A percentile compares a stretch with the other conserved stretches of the same genome.
Evolutionary conservation across 2,888 invertebrate species (phyloP).

Genomic region (Nesidiocoris tenuis): DNA sequence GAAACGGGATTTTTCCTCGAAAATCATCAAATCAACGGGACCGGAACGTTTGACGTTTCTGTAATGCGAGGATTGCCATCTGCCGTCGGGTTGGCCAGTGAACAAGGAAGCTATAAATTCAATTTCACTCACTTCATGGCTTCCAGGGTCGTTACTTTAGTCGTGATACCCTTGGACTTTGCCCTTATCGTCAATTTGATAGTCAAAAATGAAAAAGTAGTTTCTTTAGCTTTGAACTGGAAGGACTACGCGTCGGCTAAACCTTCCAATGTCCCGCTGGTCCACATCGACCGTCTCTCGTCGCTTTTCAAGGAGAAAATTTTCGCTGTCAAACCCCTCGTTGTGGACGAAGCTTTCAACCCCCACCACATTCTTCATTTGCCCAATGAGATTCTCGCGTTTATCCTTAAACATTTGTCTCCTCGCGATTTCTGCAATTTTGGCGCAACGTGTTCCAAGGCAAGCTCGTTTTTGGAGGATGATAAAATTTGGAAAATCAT

Average conservation of each 20-base stretch:
- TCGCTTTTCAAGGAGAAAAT: constrained; percentile 2
- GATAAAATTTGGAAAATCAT: constrained; percentile 24
- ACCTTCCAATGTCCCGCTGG: neutral
- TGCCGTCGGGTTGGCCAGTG: neutral
- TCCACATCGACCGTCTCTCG: neutral
- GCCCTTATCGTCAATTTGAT: constrained; percentile 16
- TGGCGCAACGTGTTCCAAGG: constrained; percentile 3
- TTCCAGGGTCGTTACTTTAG: neutral
- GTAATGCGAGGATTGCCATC: constrained; percentile 21
- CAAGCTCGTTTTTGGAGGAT: constrained; percentile 4
- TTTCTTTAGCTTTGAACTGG: neutral
- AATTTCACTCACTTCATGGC: neutral
- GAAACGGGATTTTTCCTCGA: constrained; percentile 26
- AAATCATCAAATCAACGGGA: neutral
- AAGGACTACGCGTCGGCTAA: neutral
- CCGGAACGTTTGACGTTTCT: constrained; percentile 2
- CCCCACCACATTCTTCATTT: constrained; percentile 10
- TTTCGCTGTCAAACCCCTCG: neutral
- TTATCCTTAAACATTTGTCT: constrained; percentile 11
- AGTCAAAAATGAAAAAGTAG: neutral
- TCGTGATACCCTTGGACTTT: constrained; percentile 3
- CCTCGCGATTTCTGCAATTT: constrained; percentile 16
- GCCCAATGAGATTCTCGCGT: constrained; percentile 12
- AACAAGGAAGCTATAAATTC: constrained; percentile 23
- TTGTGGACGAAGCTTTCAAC: neutral